These are phyloP conservation scores for Cecidostiba fungosa DNA, from an alignment of 2,888 invertebrate species.

Conservation along the genomic window DNA sequence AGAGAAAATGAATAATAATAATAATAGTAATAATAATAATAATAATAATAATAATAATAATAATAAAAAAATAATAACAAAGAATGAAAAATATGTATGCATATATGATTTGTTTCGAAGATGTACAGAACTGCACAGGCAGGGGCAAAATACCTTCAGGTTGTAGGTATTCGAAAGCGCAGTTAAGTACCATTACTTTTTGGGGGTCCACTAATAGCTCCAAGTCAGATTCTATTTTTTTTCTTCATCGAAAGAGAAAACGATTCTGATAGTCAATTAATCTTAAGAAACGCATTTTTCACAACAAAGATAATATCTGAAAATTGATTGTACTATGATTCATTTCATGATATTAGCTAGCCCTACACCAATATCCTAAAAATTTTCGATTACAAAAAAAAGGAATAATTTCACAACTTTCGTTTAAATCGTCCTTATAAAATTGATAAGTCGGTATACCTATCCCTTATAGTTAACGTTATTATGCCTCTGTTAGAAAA, in stretches of 20 bases:
- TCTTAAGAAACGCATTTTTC: background rate
- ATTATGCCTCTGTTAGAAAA: background rate
- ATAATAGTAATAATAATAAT: background rate
- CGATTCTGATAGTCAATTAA: background rate
- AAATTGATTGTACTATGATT: background rate
- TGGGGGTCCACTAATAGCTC: background rate
- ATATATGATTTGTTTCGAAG: background rate
- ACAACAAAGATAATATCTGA: background rate
- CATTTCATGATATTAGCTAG: background rate
- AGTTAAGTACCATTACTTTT: slow-evolving; percentile 26
- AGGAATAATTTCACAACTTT: background rate
- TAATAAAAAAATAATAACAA: slow-evolving; percentile 9
- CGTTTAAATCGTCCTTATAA: background rate
- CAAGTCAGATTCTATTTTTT: background rate
- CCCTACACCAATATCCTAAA: background rate
- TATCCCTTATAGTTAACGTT: background rate
- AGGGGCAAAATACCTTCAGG: background rate
- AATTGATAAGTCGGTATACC: background rate
- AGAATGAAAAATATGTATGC: background rate
- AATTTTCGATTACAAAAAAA: background rate
- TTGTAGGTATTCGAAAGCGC: background rate
- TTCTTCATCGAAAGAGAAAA: background rate
- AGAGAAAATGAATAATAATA: slow-evolving; percentile 2
- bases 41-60: slow-evolving; percentile 4
- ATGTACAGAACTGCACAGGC: slow-evolving; percentile 17